These are phyloP conservation scores for Sterna hirundo DNA, from an alignment of 2,113 vertebrate genomes.

Conservation along the genomic window DNA sequence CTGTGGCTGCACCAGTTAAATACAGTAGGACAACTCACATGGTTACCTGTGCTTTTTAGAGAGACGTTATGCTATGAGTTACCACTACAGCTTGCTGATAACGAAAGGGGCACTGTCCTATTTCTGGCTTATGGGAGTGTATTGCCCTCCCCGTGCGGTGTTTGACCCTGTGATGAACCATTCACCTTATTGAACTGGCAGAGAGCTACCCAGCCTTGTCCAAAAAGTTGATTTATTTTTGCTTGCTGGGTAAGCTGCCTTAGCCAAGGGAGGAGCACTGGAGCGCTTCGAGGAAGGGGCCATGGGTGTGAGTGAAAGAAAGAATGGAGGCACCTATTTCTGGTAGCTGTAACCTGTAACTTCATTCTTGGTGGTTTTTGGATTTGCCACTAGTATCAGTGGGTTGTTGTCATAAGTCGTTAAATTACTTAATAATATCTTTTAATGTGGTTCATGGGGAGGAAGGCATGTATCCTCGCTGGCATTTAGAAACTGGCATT, in stretches of 20 bases:
- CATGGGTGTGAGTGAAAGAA: background rate
- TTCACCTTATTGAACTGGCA: background rate
- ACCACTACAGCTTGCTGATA: background rate
- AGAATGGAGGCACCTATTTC: background rate
- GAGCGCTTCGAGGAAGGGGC: background rate
- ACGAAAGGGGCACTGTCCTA: fast-evolving
- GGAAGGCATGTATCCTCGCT: background rate
- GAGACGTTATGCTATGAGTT: background rate
- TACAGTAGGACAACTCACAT: fast-evolving
- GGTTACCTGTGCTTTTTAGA: background rate
- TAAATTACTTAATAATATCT: background rate
- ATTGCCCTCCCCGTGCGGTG: fast-evolving
- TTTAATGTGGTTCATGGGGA: background rate
- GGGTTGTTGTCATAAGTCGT: background rate
- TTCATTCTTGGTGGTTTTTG: background rate
- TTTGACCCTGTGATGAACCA: background rate
- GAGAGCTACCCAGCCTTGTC: background rate
- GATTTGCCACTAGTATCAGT: background rate
- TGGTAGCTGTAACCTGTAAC: background rate
- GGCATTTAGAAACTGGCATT: background rate
- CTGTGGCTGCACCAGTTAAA: background rate
- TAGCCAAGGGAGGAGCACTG: background rate
- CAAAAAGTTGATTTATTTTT: background rate
- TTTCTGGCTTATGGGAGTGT: background rate
- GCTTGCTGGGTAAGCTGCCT: background rate